Evolutionary conservation across 2,888 invertebrate species (phyloP).

Genomic region (Strigamia transsilvanica): DNA sequence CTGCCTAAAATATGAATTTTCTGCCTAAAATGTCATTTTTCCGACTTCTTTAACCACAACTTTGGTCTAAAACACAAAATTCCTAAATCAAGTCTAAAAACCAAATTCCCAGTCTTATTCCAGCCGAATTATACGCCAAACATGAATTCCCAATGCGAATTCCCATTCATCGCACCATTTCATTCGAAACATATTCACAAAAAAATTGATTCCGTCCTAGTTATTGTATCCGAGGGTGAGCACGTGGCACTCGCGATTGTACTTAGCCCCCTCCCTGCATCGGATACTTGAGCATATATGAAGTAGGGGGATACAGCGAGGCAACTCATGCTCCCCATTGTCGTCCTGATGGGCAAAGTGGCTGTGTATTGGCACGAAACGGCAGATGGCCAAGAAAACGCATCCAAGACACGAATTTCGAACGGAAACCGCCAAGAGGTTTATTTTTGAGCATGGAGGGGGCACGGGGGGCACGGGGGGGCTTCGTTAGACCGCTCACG

Average conservation of each 20-base stretch:
- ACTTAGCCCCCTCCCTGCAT: neutral
- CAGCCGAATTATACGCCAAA: too few species aligned
- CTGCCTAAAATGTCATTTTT: too few species aligned
- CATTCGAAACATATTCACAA: too few species aligned
- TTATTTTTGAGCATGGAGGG: too few species aligned
- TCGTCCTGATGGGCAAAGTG: slow-evolving; percentile 9
- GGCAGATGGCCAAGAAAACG: neutral
- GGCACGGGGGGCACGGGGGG: neutral
- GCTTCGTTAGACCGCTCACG: neutral
- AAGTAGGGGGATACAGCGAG: neutral
- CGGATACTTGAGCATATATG: slow-evolving; percentile 4
- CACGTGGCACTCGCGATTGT: slow-evolving; percentile 12
- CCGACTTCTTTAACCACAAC: too few species aligned
- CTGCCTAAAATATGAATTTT: too few species aligned
- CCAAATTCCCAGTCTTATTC: too few species aligned
- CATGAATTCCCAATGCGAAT: too few species aligned
- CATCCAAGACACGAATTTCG: neutral
- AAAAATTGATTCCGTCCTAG: neutral
- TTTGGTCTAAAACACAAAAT: too few species aligned
- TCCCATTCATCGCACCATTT: too few species aligned
- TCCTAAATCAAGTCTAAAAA: too few species aligned
- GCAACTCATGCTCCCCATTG: slow-evolving; percentile 23
- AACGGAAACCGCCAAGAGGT: too few species aligned
- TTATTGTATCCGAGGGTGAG: neutral
- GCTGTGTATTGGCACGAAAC: slow-evolving; percentile 39